Evolutionary conservation across 2,113 vertebrate genomes (phyloP), one percentile per base, ranked within the genome.

Genomic region (Syrmaticus mikado): DNA sequence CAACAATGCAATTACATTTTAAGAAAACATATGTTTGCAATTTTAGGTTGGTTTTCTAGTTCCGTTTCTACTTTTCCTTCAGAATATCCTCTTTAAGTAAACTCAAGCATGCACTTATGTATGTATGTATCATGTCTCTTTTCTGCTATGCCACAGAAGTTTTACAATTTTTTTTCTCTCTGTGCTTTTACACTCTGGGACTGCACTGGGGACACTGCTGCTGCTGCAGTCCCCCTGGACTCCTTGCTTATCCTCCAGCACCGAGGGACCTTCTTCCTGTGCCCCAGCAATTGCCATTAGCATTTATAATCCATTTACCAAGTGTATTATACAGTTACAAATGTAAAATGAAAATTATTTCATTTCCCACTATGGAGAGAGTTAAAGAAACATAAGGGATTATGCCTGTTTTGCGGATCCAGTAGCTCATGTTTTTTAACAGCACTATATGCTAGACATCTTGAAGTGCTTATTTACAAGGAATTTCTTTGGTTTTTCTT

Each of bases 381-480:
- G 16, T 3, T 85, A 62, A 76, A 57, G 73, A 62, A 50, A 70
- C 17, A 4, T 58, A 67, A 92, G 45, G 41, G 53, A 60, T 55
- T 46, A 19, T n/a, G 80, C 16, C 71, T 70, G 58, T 28, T 91
- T 36, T 22, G 6, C 1, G 17, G 53, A 80, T 53, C 1, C 12
- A 7, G 41, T 45, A 82, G 75, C 64, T 92, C 76, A 55, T 66
- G 60, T 34, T 55, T 77, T 91, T 93, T 88, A 83, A 85, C 73
- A 45, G 32, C 43, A 38, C 41, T 53, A 34, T 21, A 57, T 43
- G 43, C 55, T 82, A 77, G 34, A 64, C 38, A 46, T 74, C 89
- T 83, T 92, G 50, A 88, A 96, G 55, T 28, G 52, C 36, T 82
- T 91, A 77, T 91, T 92, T 92, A 81, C 46, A 87, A 81, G 82